Evolutionary conservation across 2,113 vertebrate genomes (phyloP).

Genomic region (Periophthalmus modestus): DNA sequence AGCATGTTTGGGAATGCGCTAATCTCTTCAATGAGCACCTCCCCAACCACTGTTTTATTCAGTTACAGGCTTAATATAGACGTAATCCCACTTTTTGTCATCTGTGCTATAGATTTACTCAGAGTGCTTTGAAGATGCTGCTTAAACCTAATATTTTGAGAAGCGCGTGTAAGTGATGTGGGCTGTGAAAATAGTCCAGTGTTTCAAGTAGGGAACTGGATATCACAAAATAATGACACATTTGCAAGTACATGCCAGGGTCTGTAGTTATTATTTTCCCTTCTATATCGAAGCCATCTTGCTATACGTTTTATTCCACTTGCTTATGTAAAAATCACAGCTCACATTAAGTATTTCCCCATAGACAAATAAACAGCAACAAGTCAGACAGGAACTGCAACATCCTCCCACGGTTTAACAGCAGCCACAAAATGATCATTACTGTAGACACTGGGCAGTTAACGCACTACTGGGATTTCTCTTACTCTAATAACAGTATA

Average conservation of each 20-base stretch:
- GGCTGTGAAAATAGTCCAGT: not conserved
- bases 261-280: too few relatives aligned
- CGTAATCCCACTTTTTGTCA: constrained; percentile 65
- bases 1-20: constrained; percentile 35
- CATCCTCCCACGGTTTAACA: not conserved
- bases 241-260: not conserved
- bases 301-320: not conserved
- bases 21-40: constrained; percentile 59
- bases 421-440: not conserved
- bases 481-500: not conserved
- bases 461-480: not conserved
- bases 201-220: not conserved
- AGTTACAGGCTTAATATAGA: constrained; percentile 55
- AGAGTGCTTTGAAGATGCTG: constrained; percentile 5
- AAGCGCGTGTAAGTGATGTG: constrained; percentile 1
- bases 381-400: constrained; percentile 2
- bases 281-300: too few relatives aligned
- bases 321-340: not conserved
- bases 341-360: not conserved
- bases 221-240: not conserved
- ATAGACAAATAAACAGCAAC: not conserved
- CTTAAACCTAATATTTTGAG: constrained; percentile 22
- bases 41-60: constrained; percentile 59
- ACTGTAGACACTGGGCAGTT: not conserved
- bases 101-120: constrained; percentile 39